Conservation (phyloP, 2,113 vertebrate genomes). For the Monopterus albus region DNA sequence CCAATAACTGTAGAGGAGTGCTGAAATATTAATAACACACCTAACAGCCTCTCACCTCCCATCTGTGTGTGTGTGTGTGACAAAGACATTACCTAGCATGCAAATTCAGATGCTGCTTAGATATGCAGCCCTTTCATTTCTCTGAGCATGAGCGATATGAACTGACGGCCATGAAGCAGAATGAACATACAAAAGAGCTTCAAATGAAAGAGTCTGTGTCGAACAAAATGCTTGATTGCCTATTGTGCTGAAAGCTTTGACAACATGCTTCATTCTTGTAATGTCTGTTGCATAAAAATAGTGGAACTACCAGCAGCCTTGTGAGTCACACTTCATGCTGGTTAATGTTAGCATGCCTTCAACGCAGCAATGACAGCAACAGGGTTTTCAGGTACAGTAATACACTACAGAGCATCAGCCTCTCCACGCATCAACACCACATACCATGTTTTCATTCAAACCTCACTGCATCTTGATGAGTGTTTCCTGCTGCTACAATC, state of each 20-base stretch:
- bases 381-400: not conserved
- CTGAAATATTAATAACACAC: conserved; percentile 62
- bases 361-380: not conserved
- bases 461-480: conserved; percentile 14
- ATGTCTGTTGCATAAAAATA: conserved; percentile 16
- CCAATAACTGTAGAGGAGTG: conserved; percentile 34
- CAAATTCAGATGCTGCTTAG: conserved; percentile 54
- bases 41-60: conserved; percentile 39
- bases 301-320: not conserved
- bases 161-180: conserved; percentile 28
- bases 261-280: conserved; percentile 8
- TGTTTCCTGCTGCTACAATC: conserved; percentile 20
- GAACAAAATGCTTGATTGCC: conserved; percentile 39
- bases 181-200: not conserved
- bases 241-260: conserved; percentile 32
- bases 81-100: conserved; percentile 52
- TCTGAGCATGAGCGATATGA: conserved; percentile 12
- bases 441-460: not conserved
- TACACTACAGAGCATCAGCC: not conserved
- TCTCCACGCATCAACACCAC: not conserved
- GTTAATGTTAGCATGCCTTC: conserved; percentile 3
- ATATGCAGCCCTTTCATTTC: conserved; percentile 55
- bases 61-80: conserved; percentile 40
- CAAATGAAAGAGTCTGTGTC: conserved; percentile 5
- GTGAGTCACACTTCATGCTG: conserved; percentile 11